phyloP scores from a whole-genome alignment of 2,113 vertebrate species.

The Origma solitaria region DNA sequence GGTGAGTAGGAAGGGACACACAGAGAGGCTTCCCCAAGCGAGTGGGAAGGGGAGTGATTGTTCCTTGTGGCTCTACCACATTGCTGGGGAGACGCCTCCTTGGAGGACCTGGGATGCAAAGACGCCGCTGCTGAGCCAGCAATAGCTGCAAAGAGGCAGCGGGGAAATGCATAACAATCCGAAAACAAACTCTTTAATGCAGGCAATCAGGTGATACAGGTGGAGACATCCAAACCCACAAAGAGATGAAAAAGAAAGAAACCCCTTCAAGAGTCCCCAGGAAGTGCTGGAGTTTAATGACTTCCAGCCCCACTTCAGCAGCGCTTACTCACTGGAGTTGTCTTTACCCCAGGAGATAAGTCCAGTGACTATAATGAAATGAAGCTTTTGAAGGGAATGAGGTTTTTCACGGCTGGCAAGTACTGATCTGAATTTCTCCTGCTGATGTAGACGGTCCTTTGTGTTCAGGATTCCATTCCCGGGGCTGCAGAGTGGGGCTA shows the following conservation, averaged over 20 bases:
- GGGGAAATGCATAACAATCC: background rate
- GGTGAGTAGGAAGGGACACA: background rate
- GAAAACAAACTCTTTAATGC: background rate
- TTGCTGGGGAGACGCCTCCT: fast-evolving
- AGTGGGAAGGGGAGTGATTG: fast-evolving
- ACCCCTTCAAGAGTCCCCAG: background rate
- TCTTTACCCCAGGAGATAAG: background rate
- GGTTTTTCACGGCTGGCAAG: background rate
- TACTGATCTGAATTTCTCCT: background rate
- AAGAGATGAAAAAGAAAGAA: background rate
- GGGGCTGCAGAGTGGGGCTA: fast-evolving
- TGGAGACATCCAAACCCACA: background rate
- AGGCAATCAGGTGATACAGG: too few species aligned
- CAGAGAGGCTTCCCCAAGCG: fast-evolving
- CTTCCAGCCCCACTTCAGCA: background rate
- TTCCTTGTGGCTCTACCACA: fast-evolving
- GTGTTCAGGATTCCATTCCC: fast-evolving
- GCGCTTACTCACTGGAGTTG: background rate
- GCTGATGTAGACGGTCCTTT: background rate
- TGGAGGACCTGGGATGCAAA: fast-evolving
- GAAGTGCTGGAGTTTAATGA: background rate
- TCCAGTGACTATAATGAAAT: background rate
- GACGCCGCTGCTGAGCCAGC: fast-evolving
- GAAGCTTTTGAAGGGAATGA: background rate
- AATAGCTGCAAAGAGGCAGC: fast-evolving